These are phyloP conservation scores for Dorcus parallelipipedus DNA, from an alignment of 2,888 invertebrate genomes.

Conservation along the genomic window DNA sequence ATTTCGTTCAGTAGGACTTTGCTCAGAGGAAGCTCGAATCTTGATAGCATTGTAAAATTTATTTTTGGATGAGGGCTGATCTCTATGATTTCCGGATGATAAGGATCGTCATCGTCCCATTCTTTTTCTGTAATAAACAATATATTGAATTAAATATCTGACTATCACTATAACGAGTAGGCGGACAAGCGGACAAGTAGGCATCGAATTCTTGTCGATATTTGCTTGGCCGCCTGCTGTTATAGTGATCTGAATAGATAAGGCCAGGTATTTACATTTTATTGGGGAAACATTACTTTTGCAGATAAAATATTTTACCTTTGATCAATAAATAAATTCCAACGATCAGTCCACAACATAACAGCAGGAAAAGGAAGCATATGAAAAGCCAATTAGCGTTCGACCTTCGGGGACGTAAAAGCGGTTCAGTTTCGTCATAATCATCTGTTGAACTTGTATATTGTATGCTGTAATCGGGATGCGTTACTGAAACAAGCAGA, in stretches of 20 bases:
- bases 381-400: slow-evolving; percentile 11
- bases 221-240: background rate
- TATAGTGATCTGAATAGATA: background rate
- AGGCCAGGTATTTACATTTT: background rate
- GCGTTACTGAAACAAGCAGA: too few species aligned
- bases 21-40: background rate
- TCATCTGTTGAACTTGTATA: too few species aligned
- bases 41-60: background rate
- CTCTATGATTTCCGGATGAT: background rate
- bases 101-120: slow-evolving; percentile 5
- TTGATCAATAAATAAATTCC: slow-evolving; percentile 19
- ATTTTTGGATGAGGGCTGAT: background rate
- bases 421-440: slow-evolving; percentile 3
- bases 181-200: too few species aligned
- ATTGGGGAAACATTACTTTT: background rate
- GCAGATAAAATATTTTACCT: slow-evolving; percentile 6
- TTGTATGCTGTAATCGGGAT: too few species aligned
- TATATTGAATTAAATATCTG: too few species aligned
- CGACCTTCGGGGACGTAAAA: background rate
- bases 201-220: too few species aligned
- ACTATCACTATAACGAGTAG: too few species aligned
- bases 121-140: background rate
- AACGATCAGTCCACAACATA: slow-evolving; percentile 12
- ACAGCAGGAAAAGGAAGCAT: slow-evolving; percentile 8
- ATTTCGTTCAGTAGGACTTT: slow-evolving; percentile 1